Evolutionary conservation across 2,113 vertebrate genomes (phyloP), one percentile per base, ranked within the genome.

Genomic region (Heloderma charlesbogerti): DNA sequence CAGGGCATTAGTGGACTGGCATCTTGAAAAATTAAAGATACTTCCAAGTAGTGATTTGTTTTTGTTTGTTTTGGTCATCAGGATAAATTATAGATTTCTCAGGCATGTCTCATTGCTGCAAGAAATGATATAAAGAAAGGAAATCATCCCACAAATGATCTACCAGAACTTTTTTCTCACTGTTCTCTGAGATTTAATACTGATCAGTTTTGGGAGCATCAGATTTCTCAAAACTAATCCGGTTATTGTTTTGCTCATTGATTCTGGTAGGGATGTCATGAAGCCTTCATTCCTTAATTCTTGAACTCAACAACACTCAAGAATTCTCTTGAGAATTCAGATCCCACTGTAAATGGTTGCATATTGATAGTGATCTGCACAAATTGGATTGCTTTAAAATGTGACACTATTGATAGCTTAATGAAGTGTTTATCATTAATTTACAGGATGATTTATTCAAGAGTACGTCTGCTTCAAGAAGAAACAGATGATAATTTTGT

Each of bases 361-460:
- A 22, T 4, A 2, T 22, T 57, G 22, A 40, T 60, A 29, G n/a
- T 48, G 51, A 3, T 79, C 78, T 69, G 69, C 66, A 0, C 79
- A 6, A 34, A 75, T 89, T 20, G 0, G 9, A 81, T 88, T 87
- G 5, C 7, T 1, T 29, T 22, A 37, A 27, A 77, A 77, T 51
- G 18, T 63, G 29, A 1, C 0, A 0, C n/a, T 0, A 45, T 63
- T 93, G 1, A 57, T 69, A 20, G 15, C 37, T 67, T 37, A 79
- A 9, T 57, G 48, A 40, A 86, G 25, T 45, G 80, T 92, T 5
- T 75, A 15, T n/a, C 57, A 48, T 43, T 88, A 77, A 86, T 90
- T 92, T 91, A 27, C 88, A 99, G 99, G 98, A 98, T 15, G 97
- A 99, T 88, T 98, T 98, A 1, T 99, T 99, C 93, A 97, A 98